A percentile compares a stretch with the other conserved stretches of the same genome.
phyloP scores from a whole-genome alignment of 2,113 vertebrate species.

The Cisticola juncidis region DNA sequence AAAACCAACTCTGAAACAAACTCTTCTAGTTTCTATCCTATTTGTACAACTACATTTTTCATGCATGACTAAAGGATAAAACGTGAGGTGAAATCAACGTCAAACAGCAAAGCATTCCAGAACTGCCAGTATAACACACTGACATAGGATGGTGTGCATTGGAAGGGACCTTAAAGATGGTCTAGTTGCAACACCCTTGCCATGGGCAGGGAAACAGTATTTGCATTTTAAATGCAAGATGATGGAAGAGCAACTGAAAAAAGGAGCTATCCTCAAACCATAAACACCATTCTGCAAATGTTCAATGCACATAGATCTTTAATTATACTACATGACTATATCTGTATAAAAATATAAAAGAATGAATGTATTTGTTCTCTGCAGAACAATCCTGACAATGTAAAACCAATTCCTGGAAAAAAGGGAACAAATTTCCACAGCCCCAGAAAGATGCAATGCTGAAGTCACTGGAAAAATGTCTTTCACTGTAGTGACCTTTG shows the following conservation, averaged over 20 bases:
- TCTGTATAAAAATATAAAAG: background rate
- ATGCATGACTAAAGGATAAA: background rate
- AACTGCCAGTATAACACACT: rapidly evolving
- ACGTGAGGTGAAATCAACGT: background rate
- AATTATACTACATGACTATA: background rate
- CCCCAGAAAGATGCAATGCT: background rate
- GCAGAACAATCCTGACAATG: background rate
- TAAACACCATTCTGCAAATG: background rate
- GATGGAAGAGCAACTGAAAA: background rate
- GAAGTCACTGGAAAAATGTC: background rate
- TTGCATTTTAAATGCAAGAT: background rate
- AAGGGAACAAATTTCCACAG: background rate
- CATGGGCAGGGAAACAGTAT: background rate
- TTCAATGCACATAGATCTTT: background rate
- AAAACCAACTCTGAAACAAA: background rate
- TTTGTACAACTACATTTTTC: background rate
- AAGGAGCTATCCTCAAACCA: background rate
- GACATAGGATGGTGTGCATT: background rate
- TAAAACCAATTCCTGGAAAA: background rate
- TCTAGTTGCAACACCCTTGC: background rate
- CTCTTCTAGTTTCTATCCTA: background rate
- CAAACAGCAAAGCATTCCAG: background rate
- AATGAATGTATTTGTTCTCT: background rate
- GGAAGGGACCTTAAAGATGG: background rate
- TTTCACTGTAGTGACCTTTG: background rate